Base-by-base conservation (phyloP, 2,113 vertebrate genomes). In the Pelmatolapia mariae region DNA sequence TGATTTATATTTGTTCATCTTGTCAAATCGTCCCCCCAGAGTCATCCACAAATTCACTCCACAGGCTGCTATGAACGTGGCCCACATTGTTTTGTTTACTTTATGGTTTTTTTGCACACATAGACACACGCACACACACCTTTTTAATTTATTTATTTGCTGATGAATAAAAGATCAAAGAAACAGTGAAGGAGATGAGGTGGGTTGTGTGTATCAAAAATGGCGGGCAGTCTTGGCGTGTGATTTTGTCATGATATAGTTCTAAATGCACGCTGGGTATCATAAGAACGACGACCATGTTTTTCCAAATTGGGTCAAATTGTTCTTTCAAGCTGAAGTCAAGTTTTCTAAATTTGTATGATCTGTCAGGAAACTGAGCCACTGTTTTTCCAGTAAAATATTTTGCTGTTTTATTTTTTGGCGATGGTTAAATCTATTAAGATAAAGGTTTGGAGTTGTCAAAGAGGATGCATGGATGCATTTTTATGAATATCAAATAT, bases 1-100 rank as follows among this genome's bases (percentile, higher is more conserved):
- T 7, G 19, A 9, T 22, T 40, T 40, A 40, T 40, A 40, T 22
- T 68, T 68, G 11, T 68, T 38, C 36, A 68, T 40, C 11, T 68
- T 68, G 0, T 68, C 63, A 22, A 40, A 13, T 68, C 0, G 6
- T 7, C 18, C 18, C 6, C 31, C 61, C 10, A 0, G 33, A 38
- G 31, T n/a, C 7, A 0, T 68, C 63, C 63, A 68, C 33, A 68
- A 68, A 68, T 15, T 40, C 36, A 15, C 36, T 68, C 36, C 36
- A 68, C 36, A 22, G 63, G 63, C 4, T 40, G 36, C 36, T 40
- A 40, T 40, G 33, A 38, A 40, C 36, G 40, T 68, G 63, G 33
- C 19, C 52, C 19, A 10, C 2, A 63, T 19, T 63, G 29, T 22
- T 7, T 9, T 53, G 36, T 38, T 38, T 9, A 38, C 36, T 38